Percentiles rank a stretch among this genome's conserved stretches.
Conservation (phyloP, 2,797 vertebrate genomes). For the Carapus acus region DNA sequence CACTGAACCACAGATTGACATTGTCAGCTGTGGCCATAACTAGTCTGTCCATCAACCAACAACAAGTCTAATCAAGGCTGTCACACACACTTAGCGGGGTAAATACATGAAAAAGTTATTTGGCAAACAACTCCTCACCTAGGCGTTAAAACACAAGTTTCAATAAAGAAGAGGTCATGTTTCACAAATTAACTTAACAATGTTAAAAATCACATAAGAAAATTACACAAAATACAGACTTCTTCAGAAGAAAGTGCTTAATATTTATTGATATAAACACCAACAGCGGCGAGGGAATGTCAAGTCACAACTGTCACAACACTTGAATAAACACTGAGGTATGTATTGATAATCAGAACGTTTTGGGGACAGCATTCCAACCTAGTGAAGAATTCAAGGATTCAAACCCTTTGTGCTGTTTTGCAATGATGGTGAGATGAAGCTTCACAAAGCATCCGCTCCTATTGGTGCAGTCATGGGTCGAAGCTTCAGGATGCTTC, state of each 20-base stretch:
- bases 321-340: constrained; percentile 55
- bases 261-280: constrained; percentile 50
- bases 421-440: too few species aligned
- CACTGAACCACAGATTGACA: constrained; percentile 41
- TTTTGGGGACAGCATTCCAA: constrained; percentile 19
- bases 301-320: constrained; percentile 59
- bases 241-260: constrained; percentile 36
- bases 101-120: constrained; percentile 29
- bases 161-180: constrained; percentile 40
- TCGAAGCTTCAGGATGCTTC: too few species aligned
- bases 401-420: too few species aligned
- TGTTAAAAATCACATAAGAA: too few species aligned
- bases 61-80: background rate
- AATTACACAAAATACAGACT: constrained; percentile 19
- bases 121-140: constrained; percentile 5
- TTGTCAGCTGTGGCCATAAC: constrained; percentile 23
- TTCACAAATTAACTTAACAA: constrained; percentile 46
- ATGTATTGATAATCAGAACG: constrained; percentile 39
- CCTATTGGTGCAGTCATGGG: too few species aligned
- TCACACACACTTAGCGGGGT: constrained; percentile 25
- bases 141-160: constrained; percentile 43
- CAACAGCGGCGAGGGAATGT: constrained; percentile 39
- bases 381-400: too few species aligned
- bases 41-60: constrained; percentile 4
- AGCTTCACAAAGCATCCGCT: too few species aligned